Evolutionary conservation across 2,888 invertebrate species (phyloP), one percentile per base, ranked within the genome.

Genomic region (Ceramica pisi): DNA sequence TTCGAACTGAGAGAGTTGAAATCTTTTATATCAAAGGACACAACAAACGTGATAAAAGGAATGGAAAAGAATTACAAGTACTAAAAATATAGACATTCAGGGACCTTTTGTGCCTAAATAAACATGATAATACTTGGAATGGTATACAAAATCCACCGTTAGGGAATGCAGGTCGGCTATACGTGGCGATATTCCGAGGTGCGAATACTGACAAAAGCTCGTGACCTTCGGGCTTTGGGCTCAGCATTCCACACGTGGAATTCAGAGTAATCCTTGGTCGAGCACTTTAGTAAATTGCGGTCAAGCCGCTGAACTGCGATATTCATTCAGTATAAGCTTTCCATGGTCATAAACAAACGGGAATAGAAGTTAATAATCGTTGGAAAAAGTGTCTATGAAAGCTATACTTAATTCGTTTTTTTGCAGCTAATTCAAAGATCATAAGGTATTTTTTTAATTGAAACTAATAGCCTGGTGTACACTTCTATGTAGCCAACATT

Each of bases 191-290:
- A 78, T 85, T 62, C 60, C 65, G 73, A 76, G 67, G 75, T 78
- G 77, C 64, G 72, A 83, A 81, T 75, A 75, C 60, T 75, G 77
- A 71, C 77, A 76, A 83, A 78, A 76, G 68, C 75, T 63, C 63
- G 53, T 71, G 71, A 82, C 86, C 82, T 85, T 78, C 73, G 61
- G 51, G 14, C 12, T 71, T 76, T 67, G 56, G 55, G 21, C 51
- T 67, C 67, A 26, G 50, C 82, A 86, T 87, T 85, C 87, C 80
- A 71, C 72, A 67, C 70, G 66, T 78, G 76, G 78, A 78, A 74
- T 71, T 69, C 71, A 62, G 71, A 64, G 81, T 84, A 81, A 78
- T 78, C 78, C 75, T 67, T 71, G 71, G 71, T 60, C 62, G 68
- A 82, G 67, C 75, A 83, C 85, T 81, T 74, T 61, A 70, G 67